A percentile compares a stretch with the other conserved stretches of the same genome.
Evolutionary conservation across 2,113 vertebrate genomes (phyloP).

Genomic region (Clarias gariepinus): DNA sequence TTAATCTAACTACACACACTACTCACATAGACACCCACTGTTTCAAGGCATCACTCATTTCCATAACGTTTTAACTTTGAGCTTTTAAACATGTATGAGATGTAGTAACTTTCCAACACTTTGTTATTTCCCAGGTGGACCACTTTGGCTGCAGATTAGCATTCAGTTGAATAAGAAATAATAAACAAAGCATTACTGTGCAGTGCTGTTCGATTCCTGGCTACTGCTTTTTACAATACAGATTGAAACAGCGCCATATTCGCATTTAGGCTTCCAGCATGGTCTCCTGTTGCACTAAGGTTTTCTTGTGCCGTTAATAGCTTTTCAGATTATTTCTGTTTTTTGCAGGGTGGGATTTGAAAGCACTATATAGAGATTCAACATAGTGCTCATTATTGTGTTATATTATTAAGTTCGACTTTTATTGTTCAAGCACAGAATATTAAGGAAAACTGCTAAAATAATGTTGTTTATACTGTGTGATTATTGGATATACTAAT

Average conservation of each 20-base stretch:
- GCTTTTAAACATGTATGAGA: slow-evolving; percentile 58
- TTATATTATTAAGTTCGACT: not conserved
- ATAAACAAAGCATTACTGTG: slow-evolving; percentile 63
- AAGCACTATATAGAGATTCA: not conserved
- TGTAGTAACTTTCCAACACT: slow-evolving; percentile 57
- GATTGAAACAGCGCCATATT: slow-evolving; percentile 56
- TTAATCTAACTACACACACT: slow-evolving; percentile 13
- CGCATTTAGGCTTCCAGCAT: slow-evolving; percentile 57
- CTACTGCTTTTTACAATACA: slow-evolving; percentile 60
- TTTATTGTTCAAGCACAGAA: not conserved
- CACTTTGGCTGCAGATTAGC: slow-evolving; percentile 51
- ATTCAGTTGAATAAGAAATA: slow-evolving; percentile 56
- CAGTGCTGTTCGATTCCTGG: slow-evolving; percentile 43
- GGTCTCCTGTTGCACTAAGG: not conserved
- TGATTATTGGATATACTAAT: not conserved
- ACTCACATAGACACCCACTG: slow-evolving; percentile 4
- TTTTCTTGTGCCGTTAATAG: slow-evolving; percentile 2
- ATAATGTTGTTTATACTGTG: not conserved
- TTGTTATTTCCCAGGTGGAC: slow-evolving; percentile 64
- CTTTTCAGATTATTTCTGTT: not conserved
- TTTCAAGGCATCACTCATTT: slow-evolving; percentile 19
- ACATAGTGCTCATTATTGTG: not conserved
- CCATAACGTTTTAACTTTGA: slow-evolving; percentile 50
- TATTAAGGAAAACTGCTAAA: not conserved
- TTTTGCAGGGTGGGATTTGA: not conserved